Percentiles rank a stretch among this genome's conserved stretches.
phyloP scores from a whole-genome alignment of 2,113 vertebrate species.

The Hirundichthys speculiger region DNA sequence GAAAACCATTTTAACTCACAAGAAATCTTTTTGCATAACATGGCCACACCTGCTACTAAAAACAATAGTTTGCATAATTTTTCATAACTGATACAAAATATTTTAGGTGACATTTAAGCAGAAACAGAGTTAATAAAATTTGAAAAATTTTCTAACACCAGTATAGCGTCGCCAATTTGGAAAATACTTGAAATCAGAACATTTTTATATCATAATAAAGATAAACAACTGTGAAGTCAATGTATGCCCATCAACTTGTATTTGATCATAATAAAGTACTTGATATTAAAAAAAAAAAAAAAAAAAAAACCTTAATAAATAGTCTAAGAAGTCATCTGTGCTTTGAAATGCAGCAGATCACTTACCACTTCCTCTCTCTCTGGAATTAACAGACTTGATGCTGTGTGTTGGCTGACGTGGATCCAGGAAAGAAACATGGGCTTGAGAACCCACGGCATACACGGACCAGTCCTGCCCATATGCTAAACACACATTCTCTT shows the following conservation, averaged over 20 bases:
- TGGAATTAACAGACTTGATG: constrained; percentile 92
- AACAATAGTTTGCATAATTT: too few species aligned
- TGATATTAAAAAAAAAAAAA: background rate
- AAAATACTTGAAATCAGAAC: too few species aligned
- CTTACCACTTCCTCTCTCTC: constrained; percentile 95
- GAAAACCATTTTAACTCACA: too few species aligned
- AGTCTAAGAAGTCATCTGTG: background rate
- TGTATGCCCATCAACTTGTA: background rate
- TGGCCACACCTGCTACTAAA: too few species aligned
- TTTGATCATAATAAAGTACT: background rate
- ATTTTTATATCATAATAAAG: background rate
- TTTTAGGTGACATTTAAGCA: too few species aligned
- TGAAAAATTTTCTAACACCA: too few species aligned
- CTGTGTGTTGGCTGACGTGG: constrained; percentile 91
- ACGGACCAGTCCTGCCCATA: constrained; percentile 98
- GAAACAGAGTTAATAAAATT: too few species aligned
- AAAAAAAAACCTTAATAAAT: background rate
- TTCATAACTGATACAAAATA: too few species aligned
- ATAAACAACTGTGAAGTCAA: too few species aligned
- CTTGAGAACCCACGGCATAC: constrained; percentile 97
- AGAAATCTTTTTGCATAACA: too few species aligned
- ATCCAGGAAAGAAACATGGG: constrained; percentile 96
- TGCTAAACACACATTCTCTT: constrained; percentile 97
- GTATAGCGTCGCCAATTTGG: too few species aligned
- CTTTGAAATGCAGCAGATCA: background rate